Percentiles rank a stretch among this genome's conserved stretches.
These are phyloP conservation scores for Valencia hispanica DNA, from an alignment of 2,797 vertebrate genomes.

Conservation along the genomic window DNA sequence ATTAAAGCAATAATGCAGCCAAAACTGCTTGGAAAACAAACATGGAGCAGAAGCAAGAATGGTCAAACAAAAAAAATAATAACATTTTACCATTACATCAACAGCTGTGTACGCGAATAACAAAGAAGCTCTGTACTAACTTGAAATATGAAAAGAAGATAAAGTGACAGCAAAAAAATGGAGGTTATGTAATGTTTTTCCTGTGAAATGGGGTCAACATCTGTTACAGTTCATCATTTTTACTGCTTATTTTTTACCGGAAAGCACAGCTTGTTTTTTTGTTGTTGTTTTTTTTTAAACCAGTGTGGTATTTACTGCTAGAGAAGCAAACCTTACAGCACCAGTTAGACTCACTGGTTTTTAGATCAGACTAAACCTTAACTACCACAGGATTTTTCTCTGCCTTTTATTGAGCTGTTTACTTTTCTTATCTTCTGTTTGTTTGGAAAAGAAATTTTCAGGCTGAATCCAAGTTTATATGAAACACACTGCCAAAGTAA, in stretches of 20 bases:
- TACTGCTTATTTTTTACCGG: slow-evolving; percentile 7
- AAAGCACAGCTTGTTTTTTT: background rate
- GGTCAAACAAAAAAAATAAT: background rate
- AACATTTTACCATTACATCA: background rate
- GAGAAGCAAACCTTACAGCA: background rate
- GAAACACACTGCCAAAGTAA: background rate
- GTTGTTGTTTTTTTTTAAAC: background rate
- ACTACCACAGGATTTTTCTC: background rate
- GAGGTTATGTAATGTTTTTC: slow-evolving; percentile 12
- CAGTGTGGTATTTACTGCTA: background rate
- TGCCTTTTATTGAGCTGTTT: background rate
- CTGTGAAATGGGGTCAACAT: slow-evolving; percentile 1
- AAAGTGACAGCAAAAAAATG: slow-evolving; percentile 1
- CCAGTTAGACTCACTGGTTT: background rate
- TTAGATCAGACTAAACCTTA: background rate
- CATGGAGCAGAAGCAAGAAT: background rate
- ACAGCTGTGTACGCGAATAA: background rate
- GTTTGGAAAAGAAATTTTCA: background rate
- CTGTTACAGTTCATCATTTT: slow-evolving; percentile 1
- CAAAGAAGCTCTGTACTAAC: background rate
- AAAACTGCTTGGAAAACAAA: background rate
- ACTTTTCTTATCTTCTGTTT: background rate
- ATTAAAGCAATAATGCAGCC: background rate
- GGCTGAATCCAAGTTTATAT: background rate
- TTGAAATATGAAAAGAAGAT: slow-evolving; percentile 12